Percentiles rank a stretch among this genome's conserved stretches.
phyloP scores from a whole-genome alignment of 2,113 vertebrate genomes.

The Haemorhous mexicanus region DNA sequence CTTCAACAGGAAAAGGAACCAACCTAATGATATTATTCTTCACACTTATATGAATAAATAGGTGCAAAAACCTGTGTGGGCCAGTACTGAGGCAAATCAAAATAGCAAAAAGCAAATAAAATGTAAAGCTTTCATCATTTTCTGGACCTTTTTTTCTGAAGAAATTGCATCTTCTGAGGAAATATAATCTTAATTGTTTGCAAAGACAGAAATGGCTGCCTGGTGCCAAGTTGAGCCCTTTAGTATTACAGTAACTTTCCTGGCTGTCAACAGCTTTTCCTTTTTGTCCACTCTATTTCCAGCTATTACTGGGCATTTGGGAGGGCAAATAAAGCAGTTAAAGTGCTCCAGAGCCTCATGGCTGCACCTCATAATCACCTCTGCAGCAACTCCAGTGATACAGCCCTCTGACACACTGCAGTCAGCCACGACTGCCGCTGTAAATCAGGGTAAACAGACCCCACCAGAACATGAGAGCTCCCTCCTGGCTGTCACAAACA shows the following conservation, averaged over 20 bases:
- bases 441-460: background rate
- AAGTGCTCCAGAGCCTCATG: background rate
- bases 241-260: background rate
- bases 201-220: constrained; percentile 9
- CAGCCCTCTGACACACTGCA: background rate
- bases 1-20: background rate
- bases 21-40: background rate
- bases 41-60: background rate
- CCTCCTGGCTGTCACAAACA: background rate
- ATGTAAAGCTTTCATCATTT: background rate
- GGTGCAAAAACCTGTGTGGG: background rate
- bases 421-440: background rate
- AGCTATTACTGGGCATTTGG: background rate
- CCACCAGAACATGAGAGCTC: background rate
- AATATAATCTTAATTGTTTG: background rate
- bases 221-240: background rate
- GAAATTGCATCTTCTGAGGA: background rate
- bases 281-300: constrained; percentile 1
- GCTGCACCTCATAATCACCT: background rate
- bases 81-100: background rate
- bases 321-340: constrained; percentile 12
- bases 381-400: background rate
- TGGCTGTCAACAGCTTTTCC: constrained; percentile 6
- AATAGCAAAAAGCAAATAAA: background rate
- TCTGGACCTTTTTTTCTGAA: background rate